Evolutionary conservation across 35 echinoderm and acorn worm species (phyloP).

Genomic region (Heliocidaris tuberculata): DNA sequence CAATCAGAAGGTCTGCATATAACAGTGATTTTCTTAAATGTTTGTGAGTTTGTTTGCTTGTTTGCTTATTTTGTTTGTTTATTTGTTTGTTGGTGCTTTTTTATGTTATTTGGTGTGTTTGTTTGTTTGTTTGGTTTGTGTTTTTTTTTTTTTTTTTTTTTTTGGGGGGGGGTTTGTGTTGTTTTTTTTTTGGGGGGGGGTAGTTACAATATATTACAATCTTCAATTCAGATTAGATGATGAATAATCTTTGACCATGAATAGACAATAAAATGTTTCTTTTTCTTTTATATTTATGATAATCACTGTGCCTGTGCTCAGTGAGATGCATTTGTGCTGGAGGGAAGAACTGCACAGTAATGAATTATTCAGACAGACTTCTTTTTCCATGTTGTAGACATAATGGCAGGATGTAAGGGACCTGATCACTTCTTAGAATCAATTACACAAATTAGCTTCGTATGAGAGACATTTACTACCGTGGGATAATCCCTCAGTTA

Average conservation of each 20-base stretch:
- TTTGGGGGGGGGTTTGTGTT: too few species aligned
- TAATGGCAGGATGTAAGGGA: neutral
- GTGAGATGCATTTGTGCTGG: too few species aligned
- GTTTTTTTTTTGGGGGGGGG: too few species aligned
- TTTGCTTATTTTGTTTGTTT: too few species aligned
- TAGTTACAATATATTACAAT: neutral
- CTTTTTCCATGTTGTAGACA: neutral
- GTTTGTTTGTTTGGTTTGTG: too few species aligned
- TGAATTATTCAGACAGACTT: neutral
- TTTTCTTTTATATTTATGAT: neutral
- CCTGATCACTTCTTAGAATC: neutral
- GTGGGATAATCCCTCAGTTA: neutral
- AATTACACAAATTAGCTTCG: neutral
- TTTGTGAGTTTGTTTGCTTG: too few species aligned
- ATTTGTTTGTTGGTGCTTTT: too few species aligned
- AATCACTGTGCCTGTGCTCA: neutral
- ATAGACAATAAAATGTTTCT: neutral
- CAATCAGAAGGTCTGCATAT: too few species aligned
- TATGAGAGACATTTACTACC: neutral
- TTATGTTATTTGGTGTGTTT: too few species aligned
- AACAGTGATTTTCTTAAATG: too few species aligned
- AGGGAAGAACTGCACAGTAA: neutral
- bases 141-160: too few species aligned
- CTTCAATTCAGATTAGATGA: neutral
- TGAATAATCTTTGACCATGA: neutral